Evolutionary conservation across 2,888 invertebrate species (phyloP), one percentile per base, ranked within the genome.

Genomic region (Gryllus longicercus): DNA sequence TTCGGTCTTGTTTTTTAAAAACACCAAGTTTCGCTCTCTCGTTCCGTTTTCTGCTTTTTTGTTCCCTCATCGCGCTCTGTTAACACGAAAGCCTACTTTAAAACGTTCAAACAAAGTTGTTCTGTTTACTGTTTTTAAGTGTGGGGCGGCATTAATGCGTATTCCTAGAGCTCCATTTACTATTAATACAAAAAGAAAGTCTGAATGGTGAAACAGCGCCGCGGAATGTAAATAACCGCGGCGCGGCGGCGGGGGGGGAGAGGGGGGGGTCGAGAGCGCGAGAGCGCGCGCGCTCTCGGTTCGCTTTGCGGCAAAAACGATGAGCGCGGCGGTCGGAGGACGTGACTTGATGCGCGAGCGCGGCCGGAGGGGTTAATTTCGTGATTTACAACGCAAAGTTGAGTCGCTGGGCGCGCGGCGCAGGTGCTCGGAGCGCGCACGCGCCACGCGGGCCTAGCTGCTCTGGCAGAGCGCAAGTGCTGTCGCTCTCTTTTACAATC

Each of bases 271-370:
- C n/a, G 16, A 63, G 76, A 2, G 38, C 76, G n/a, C 12, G 12
- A 2, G 76, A 2, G 16, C 76, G 4, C 2, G 76, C 76, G 10
- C 10, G 76, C 25, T 18, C 3, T 16, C 76, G 4, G 21, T 76
- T 25, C 76, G 16, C 76, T n/a, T 74, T 74, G 74, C 25, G 25
- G 77, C 77, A 50, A 50, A 77, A 50, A 77, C 63, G 63, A 63
- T n/a, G 16, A 14, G 5, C n/a, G 14, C 63, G 38, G 63, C 63
- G 63, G 16, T 8, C 63, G 63, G 38, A 63, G 18, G 50, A 77
- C n/a, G 51, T n/a, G 50, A 51, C 49, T 76, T 76, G 25, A 76
- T 23, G 16, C 76, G 25, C 12, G 25, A 0, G 8, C 8, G 14
- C 12, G 74, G 14, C 10, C 5, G 14, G 63, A 8, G 63, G 63